A percentile compares a stretch with the other conserved stretches of the same genome.
phyloP scores from a whole-genome alignment of 2,888 invertebrate genomes.

The Lutraria lutraria region DNA sequence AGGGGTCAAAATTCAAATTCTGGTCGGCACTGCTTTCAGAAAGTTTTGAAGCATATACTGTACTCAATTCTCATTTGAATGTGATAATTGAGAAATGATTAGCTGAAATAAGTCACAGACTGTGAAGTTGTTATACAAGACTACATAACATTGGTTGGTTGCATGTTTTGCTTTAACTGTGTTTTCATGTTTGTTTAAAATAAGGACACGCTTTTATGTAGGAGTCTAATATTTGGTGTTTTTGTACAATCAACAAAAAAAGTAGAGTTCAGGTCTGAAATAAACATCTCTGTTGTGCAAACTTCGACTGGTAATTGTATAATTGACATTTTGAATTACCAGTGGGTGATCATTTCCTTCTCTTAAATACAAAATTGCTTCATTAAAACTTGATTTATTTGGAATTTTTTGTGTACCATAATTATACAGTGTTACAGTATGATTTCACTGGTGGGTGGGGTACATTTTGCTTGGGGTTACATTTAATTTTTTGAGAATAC shows the following conservation, averaged over 20 bases:
- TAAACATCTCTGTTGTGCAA: neutral
- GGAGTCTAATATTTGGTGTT: slow-evolving; percentile 6
- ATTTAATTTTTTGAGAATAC: neutral
- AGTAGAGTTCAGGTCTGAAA: neutral
- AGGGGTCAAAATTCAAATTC: neutral
- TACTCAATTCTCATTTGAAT: neutral
- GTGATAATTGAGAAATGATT: neutral
- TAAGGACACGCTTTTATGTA: neutral
- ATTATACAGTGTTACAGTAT: neutral
- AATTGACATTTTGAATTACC: slow-evolving; percentile 3
- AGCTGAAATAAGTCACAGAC: neutral
- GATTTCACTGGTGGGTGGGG: neutral
- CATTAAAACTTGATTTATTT: neutral
- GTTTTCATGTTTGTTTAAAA: slow-evolving; percentile 2
- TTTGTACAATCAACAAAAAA: neutral
- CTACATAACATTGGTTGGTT: slow-evolving; percentile 32
- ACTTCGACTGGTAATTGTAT: neutral
- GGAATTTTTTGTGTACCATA: neutral
- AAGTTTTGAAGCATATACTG: neutral
- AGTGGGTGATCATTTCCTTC: neutral
- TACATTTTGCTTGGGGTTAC: neutral
- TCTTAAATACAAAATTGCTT: neutral
- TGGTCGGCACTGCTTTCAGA: neutral
- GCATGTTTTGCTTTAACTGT: slow-evolving; percentile 45
- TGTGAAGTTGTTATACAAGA: neutral